A percentile compares a stretch with the other conserved stretches of the same genome.
These are phyloP conservation scores for Rhinichthys osculus DNA, from an alignment of 2,797 vertebrate genomes.

Conservation along the genomic window DNA sequence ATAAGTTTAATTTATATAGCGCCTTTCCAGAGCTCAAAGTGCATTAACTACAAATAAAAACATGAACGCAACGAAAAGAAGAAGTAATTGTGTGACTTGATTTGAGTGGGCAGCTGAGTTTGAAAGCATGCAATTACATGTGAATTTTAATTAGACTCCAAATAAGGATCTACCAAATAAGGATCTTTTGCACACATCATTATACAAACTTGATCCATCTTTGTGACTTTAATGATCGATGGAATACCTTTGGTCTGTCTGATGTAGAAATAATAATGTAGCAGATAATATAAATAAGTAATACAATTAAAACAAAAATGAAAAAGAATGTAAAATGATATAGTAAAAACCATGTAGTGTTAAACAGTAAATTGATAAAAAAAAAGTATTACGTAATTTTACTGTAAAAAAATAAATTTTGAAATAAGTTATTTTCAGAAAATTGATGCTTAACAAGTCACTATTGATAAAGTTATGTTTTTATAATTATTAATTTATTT, in stretches of 20 bases:
- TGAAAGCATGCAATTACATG: slow-evolving; percentile 64
- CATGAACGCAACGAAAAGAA: too few relatives aligned
- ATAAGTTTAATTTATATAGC: too few relatives aligned
- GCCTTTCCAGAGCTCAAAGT: too few relatives aligned
- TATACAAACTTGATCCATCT: slow-evolving; percentile 1
- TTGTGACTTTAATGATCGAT: not conserved
- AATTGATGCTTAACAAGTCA: too few relatives aligned
- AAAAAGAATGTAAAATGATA: not conserved
- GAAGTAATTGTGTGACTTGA: slow-evolving; percentile 26
- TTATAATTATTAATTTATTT: not conserved
- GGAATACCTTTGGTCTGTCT: not conserved
- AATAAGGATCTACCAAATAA: not conserved
- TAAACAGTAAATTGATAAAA: not conserved
- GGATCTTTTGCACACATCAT: slow-evolving; percentile 15
- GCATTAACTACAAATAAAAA: too few relatives aligned
- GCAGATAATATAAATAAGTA: not conserved
- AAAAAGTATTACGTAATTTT: not conserved
- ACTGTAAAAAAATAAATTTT: too few relatives aligned
- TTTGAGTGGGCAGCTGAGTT: slow-evolving; percentile 19
- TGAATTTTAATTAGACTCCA: slow-evolving; percentile 48
- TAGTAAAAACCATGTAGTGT: not conserved
- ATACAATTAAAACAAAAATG: not conserved
- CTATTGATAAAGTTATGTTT: not conserved
- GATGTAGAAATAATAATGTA: not conserved
- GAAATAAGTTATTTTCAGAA: too few relatives aligned